phyloP scores from a whole-genome alignment of 2,797 vertebrate species.

The Odontamblyopus rebecca region DNA sequence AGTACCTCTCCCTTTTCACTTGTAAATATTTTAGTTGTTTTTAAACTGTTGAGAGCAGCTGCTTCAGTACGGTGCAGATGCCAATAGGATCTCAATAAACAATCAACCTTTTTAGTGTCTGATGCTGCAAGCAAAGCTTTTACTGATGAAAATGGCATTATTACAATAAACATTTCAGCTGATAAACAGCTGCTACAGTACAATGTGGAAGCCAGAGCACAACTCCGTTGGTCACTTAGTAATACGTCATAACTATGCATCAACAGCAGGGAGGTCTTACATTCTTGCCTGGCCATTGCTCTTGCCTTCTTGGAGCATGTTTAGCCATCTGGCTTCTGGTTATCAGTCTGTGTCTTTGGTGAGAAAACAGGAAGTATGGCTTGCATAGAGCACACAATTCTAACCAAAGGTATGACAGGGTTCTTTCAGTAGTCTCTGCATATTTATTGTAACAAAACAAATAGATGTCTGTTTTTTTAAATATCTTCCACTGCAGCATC shows the following conservation, averaged over 20 bases:
- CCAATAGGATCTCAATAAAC: too few relatives aligned
- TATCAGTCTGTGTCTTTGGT: conserved; percentile 14
- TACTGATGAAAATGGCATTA: background rate
- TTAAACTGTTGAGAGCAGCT: too few relatives aligned
- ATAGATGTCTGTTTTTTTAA: background rate
- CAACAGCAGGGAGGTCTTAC: background rate
- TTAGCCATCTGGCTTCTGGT: too few relatives aligned
- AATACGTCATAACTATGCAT: background rate
- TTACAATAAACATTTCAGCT: background rate
- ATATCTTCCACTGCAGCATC: conserved; percentile 1
- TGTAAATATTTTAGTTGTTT: too few relatives aligned
- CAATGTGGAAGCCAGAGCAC: background rate
- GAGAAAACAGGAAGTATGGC: conserved; percentile 56
- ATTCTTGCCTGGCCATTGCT: background rate
- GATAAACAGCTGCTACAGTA: background rate
- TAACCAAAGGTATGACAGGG: conserved; percentile 6
- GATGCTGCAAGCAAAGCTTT: background rate
- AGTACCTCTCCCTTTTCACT: too few relatives aligned
- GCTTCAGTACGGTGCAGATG: too few relatives aligned
- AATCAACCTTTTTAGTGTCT: too few relatives aligned
- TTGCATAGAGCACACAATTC: conserved; percentile 21
- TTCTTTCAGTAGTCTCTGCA: background rate
- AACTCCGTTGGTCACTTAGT: background rate
- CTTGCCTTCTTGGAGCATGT: background rate
- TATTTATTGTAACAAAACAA: background rate